These are phyloP conservation scores for Mus spicilegus DNA, from an alignment of 2,113 vertebrate species.

Conservation along the genomic window DNA sequence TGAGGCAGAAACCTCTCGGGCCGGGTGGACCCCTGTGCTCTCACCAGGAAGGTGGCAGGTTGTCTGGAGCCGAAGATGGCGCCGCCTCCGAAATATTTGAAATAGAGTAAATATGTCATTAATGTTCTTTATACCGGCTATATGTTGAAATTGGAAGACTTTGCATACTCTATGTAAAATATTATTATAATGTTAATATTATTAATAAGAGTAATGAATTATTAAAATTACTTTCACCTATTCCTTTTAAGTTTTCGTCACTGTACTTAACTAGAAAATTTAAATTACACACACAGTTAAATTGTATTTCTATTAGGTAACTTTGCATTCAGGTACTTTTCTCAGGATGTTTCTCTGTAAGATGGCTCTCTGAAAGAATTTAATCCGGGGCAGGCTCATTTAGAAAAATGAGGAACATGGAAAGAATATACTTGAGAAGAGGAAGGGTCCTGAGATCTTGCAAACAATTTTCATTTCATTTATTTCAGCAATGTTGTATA, in stretches of 20 bases:
- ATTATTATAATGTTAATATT: not conserved
- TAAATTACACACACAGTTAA: not conserved
- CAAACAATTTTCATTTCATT: slow-evolving; percentile 14
- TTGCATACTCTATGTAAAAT: not conserved
- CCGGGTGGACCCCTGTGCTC: no score
- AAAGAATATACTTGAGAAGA: not conserved
- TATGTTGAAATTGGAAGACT: not conserved
- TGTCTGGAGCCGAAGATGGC: no score
- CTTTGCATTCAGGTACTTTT: not conserved
- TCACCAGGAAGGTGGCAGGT: no score
- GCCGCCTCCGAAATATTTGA: not conserved
- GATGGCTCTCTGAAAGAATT: not conserved
- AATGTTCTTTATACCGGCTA: not conserved
- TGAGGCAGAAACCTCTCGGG: no score
- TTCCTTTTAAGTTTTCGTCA: not conserved
- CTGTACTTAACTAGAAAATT: not conserved
- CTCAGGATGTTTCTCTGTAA: not conserved
- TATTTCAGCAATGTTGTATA: not conserved
- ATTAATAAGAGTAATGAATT: not conserved
- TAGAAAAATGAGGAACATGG: not conserved
- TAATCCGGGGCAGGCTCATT: not conserved
- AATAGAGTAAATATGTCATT: not conserved
- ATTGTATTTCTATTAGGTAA: not conserved
- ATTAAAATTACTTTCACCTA: not conserved
- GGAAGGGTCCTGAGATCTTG: not conserved